A percentile compares a stretch with the other conserved stretches of the same genome.
phyloP scores from a whole-genome alignment of 1,140 invertebrate genomes.

The Matsumurasca onukii region DNA sequence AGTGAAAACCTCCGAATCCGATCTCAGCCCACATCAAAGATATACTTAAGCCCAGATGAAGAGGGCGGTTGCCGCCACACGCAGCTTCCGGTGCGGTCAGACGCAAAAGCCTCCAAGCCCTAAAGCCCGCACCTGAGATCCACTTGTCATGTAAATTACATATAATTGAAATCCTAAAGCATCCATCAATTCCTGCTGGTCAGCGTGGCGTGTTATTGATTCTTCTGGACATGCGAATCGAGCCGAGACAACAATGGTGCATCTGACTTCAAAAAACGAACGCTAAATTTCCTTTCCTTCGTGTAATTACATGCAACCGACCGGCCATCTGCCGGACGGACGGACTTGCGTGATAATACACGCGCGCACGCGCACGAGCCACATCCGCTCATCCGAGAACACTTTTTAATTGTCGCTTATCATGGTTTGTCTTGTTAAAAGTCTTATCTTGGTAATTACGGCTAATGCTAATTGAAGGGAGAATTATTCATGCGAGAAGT shows the following conservation, averaged over 20 bases:
- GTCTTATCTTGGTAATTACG: not conserved
- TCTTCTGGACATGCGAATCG: conserved; percentile 11
- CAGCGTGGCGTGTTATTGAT: not conserved
- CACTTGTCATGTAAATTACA: not conserved
- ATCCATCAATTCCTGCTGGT: not conserved
- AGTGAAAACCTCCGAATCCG: too few relatives aligned
- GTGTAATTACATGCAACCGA: conserved; percentile 23
- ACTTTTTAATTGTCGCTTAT: conserved; percentile 4
- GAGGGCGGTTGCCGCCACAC: not conserved
- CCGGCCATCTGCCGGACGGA: not conserved
- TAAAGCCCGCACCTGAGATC: too few relatives aligned
- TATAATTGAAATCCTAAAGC: conserved; percentile 1
- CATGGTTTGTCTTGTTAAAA: not conserved
- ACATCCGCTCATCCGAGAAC: not conserved
- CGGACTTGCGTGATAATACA: not conserved
- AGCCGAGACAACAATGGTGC: not conserved
- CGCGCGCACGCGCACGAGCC: not conserved
- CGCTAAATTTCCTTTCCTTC: conserved; percentile 4
- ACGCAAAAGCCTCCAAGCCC: not conserved
- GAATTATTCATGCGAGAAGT: not conserved
- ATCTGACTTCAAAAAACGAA: conserved; percentile 19
- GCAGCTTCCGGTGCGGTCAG: not conserved
- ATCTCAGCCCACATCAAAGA: too few relatives aligned
- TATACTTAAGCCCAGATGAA: too few relatives aligned
- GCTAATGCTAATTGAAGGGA: not conserved